Evolutionary conservation across 2,888 invertebrate species (phyloP).

Genomic region (Resseliella maxima): DNA sequence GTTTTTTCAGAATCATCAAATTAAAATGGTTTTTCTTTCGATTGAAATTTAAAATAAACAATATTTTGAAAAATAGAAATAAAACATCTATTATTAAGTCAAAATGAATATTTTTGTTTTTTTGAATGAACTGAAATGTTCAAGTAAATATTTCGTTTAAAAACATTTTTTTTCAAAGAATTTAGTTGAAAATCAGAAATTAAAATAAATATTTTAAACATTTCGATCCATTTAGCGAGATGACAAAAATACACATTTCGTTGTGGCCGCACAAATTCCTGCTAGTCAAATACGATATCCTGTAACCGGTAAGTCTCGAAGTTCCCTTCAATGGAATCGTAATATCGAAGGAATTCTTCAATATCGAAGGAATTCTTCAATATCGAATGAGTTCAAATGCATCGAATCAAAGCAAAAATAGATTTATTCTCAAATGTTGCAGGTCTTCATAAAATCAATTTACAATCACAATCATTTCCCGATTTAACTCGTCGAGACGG

Average conservation of each 20-base stretch:
- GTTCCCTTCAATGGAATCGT: background rate
- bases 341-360: background rate
- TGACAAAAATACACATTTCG: slow-evolving; percentile 59
- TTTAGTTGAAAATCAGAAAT: background rate
- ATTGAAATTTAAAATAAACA: too few species aligned
- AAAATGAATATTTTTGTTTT: too few species aligned
- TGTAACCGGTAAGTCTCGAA: slow-evolving; percentile 54
- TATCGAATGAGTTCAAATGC: background rate
- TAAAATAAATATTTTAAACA: background rate
- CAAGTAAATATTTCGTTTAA: too few species aligned
- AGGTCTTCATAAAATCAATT: slow-evolving; percentile 26
- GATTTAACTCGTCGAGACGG: slow-evolving; percentile 56
- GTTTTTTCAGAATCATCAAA: too few species aligned
- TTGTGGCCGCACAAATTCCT: slow-evolving; percentile 58
- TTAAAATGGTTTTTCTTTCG: too few species aligned
- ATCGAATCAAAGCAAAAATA: too few species aligned
- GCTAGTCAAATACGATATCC: slow-evolving; percentile 56
- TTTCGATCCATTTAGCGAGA: slow-evolving; percentile 58
- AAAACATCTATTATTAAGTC: too few species aligned
- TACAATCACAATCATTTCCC: slow-evolving; percentile 58
- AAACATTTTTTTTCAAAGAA: background rate
- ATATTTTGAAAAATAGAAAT: too few species aligned
- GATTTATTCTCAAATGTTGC: background rate
- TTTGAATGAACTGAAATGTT: too few species aligned
- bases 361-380: background rate